These are phyloP conservation scores for Hypothenemus hampei DNA, from an alignment of 1,140 invertebrate genomes.

Conservation along the genomic window DNA sequence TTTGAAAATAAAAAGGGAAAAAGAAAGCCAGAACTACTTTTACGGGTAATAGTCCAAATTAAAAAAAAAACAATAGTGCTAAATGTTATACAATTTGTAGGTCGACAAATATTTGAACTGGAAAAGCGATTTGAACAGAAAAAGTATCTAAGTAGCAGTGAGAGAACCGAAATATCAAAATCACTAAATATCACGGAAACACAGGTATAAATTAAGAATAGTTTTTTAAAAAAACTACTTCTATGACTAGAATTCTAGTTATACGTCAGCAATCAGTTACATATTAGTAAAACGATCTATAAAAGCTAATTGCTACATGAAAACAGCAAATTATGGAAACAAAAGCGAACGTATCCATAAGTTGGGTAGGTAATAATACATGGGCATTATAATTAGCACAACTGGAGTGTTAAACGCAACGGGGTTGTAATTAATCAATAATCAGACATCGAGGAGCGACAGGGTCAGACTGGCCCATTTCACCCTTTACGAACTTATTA, in stretches of 20 bases:
- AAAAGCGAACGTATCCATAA: slow-evolving; percentile 16
- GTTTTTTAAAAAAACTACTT: neutral
- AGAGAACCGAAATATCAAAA: slow-evolving; percentile 89
- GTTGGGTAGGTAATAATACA: slow-evolving; percentile 19
- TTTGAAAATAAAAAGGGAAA: slow-evolving; percentile 67
- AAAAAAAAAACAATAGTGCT: neutral
- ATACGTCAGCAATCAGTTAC: neutral
- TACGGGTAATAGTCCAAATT: slow-evolving; percentile 57
- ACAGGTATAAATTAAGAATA: slow-evolving; percentile 61
- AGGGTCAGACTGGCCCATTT: slow-evolving; percentile 10
- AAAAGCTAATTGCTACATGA: slow-evolving; percentile 14
- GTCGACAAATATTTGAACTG: slow-evolving; percentile 91
- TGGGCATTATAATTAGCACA: slow-evolving; percentile 27
- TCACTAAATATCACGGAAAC: slow-evolving; percentile 91
- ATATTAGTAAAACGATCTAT: slow-evolving; percentile 1
- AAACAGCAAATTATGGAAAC: slow-evolving; percentile 16
- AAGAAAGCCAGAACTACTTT: slow-evolving; percentile 95
- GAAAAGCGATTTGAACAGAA: slow-evolving; percentile 94
- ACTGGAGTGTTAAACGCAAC: slow-evolving; percentile 22
- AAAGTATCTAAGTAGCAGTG: slow-evolving; percentile 93
- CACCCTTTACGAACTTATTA: too few relatives aligned
- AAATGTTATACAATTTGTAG: slow-evolving; percentile 62
- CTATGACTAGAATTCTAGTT: neutral
- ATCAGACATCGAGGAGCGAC: slow-evolving; percentile 16
- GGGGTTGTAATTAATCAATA: slow-evolving; percentile 27